Conservation (phyloP, 1,140 invertebrate genomes). For the Apis mellifera region Amel_HAv3.1 CM009939.2:10364501-10365000, state of each 20-base stretch:
- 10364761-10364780: background rate
- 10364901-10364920: no score
- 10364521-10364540: background rate
- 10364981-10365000: no score
- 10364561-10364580: background rate
- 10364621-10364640: background rate
- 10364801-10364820: background rate
- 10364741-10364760: background rate
- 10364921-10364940: no score
- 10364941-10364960: no score
- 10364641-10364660: background rate
- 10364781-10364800: background rate
- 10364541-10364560: background rate
- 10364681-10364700: background rate
- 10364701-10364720: no score
- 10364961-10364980: no score
- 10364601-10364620: background rate
- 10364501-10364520: background rate
- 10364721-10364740: no score
- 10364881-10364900: no score
- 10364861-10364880: no score
- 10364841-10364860: no score
- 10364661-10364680: background rate
- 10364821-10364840: no score
- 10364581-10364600: no score